Percentiles rank a stretch among this genome's conserved stretches.
Conservation (phyloP, 2,113 vertebrate species). For the Acinonyx jubatus region DNA sequence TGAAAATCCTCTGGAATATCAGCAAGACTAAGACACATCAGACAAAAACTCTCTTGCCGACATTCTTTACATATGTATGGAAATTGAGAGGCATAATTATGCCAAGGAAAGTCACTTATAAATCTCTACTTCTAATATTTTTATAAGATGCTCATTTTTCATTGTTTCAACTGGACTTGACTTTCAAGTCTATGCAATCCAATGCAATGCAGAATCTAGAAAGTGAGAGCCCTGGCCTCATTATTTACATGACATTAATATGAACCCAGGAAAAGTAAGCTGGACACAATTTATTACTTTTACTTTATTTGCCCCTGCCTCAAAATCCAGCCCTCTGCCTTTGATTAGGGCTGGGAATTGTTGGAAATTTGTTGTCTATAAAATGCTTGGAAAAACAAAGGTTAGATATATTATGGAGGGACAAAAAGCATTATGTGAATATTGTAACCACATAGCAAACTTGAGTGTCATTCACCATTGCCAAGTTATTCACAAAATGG, state of each 20-base stretch:
- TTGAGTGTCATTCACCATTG: not conserved
- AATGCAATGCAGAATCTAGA: not conserved
- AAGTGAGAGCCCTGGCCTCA: not conserved
- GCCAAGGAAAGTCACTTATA: not conserved
- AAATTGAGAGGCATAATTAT: not conserved
- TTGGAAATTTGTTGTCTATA: not conserved
- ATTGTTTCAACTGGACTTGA: not conserved
- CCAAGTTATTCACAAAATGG: constrained; percentile 37
- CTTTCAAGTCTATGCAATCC: not conserved
- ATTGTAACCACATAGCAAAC: not conserved
- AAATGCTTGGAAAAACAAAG: not conserved
- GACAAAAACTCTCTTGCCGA: not conserved
- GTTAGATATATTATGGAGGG: not conserved
- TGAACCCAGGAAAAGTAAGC: not conserved
- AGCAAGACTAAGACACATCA: not conserved
- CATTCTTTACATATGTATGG: not conserved
- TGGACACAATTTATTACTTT: not conserved
- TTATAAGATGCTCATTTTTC: not conserved
- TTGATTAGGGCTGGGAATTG: not conserved
- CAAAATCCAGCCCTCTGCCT: not conserved
- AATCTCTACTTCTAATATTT: not conserved
- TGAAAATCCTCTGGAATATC: not conserved
- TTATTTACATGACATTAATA: not conserved
- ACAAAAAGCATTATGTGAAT: not conserved
- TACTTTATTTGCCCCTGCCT: not conserved